These are phyloP conservation scores for Hyphantria cunea DNA, from an alignment of 1,140 invertebrate genomes.

Conservation along the genomic window DNA sequence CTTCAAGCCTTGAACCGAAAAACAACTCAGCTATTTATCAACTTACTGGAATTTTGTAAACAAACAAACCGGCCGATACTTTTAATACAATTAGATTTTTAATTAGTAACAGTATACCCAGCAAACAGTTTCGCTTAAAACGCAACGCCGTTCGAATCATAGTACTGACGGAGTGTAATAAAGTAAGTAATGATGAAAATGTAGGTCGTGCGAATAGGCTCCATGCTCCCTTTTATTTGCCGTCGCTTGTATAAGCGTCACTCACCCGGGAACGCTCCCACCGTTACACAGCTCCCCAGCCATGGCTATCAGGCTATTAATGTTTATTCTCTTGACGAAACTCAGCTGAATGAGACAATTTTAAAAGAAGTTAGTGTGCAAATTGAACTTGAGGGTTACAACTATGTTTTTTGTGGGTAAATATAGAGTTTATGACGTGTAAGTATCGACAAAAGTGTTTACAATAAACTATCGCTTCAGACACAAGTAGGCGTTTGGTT, in stretches of 20 bases:
- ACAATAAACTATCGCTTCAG: too few species aligned
- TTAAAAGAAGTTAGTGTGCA: background rate
- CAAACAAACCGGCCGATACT: too few species aligned
- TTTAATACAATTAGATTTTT: too few species aligned
- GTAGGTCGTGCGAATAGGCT: conserved; percentile 27
- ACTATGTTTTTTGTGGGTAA: too few species aligned
- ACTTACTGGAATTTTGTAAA: too few species aligned
- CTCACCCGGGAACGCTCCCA: conserved; percentile 1
- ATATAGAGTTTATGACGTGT: too few species aligned
- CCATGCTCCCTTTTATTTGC: conserved; percentile 32
- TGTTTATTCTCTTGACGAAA: conserved; percentile 10
- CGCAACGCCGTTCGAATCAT: conserved; percentile 17
- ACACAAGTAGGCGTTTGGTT: too few species aligned
- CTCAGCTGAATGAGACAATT: background rate
- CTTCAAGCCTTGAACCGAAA: too few species aligned
- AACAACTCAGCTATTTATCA: too few species aligned
- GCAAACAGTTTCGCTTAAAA: conserved; percentile 14
- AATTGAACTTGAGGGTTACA: background rate
- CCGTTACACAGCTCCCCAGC: conserved; percentile 1
- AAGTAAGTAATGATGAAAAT: conserved; percentile 37
- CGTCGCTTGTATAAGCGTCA: conserved; percentile 8
- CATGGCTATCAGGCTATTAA: conserved; percentile 19
- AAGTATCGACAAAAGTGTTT: too few species aligned
- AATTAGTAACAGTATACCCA: too few species aligned
- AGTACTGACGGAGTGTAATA: conserved; percentile 25